Evolutionary conservation across 1,140 invertebrate species (phyloP), one percentile per base, ranked within the genome.

Genomic region (Drosophila tristis): DNA sequence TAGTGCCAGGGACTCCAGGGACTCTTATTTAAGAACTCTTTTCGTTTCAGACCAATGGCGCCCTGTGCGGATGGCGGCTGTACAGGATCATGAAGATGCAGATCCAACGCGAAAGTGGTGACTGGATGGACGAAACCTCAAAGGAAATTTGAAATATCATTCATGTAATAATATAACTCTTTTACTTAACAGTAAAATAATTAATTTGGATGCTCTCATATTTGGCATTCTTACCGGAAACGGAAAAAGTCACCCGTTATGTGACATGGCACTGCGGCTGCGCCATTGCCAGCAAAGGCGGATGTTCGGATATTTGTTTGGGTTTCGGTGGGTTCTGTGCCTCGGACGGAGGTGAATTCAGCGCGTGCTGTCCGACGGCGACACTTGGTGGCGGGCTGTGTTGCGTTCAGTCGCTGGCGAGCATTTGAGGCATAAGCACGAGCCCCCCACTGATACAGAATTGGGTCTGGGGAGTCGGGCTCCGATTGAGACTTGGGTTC

Each of bases 31-130:
- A 0, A 7, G 0, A 11, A 45, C 16, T 6, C 25, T 74, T 47
- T 43, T 26, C 2, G 35, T 56, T 76, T 25, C 44, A 91, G 90
- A 68, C 58, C 39, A 48, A 77, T 48, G 90, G 75, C 15, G 90
- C 79, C 11, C 55, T 79, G 8, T 72, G 91, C 5, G 90, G 73
- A 43, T 91, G 90, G 90, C 8, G 87, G 49, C 57, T 91, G 8
- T 75, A 80, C 31, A 91, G 78, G 20, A 84, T 78, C 5, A 29
- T 91, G 5, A 90, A 90, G 58, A 90, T 90, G n/a, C 67, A 90
- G 43, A 84, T 70, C 29, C 75, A 86, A 5, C 82, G 90, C 15
- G 74, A 80, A n/a, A 91, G 90, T 76, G 66, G 81, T 13, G 84
- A 76, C 20, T 91, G 90, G 90, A 89, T 91, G 86, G 35, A 39